phyloP scores from a whole-genome alignment of 2,888 invertebrate genomes.

The Alviniconcha strummeri region DNA sequence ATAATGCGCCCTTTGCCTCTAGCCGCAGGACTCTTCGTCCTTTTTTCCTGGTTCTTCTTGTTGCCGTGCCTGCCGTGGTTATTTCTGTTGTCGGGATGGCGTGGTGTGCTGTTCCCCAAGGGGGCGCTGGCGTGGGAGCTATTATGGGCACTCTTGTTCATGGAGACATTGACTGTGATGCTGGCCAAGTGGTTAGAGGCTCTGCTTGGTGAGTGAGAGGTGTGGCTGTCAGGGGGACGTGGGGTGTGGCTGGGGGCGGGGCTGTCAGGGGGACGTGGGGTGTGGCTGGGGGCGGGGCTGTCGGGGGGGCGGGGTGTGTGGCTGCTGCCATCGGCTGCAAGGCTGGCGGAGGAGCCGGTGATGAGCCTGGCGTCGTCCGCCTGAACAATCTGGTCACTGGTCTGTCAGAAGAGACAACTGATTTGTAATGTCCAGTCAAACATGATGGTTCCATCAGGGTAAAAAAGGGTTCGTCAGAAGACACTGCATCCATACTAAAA shows the following conservation, averaged over 20 bases:
- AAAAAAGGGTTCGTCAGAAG: too few species aligned
- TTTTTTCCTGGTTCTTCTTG: not conserved
- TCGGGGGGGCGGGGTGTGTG: not conserved
- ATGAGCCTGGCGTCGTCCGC: not conserved
- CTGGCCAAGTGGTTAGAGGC: too few species aligned
- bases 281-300: not conserved
- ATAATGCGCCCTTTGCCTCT: slow-evolving; percentile 17
- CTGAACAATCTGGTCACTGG: not conserved
- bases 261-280: not conserved
- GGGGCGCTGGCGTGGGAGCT: not conserved
- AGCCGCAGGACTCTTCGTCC: not conserved
- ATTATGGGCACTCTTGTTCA: not conserved
- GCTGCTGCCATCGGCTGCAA: not conserved
- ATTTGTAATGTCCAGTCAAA: not conserved
- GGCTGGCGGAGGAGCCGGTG: slow-evolving; percentile 17
- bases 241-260: slow-evolving; percentile 16
- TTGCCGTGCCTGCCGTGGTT: not conserved
- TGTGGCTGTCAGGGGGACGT: not conserved
- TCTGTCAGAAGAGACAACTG: not conserved
- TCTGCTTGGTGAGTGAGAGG: not conserved
- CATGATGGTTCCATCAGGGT: too few species aligned
- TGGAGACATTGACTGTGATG: not conserved
- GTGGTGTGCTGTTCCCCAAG: not conserved
- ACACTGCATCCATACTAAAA: too few species aligned
- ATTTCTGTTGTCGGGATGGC: not conserved